Evolutionary conservation across 2,113 vertebrate species (phyloP).

Genomic region (Cryptomyrus ogoouensis): DNA sequence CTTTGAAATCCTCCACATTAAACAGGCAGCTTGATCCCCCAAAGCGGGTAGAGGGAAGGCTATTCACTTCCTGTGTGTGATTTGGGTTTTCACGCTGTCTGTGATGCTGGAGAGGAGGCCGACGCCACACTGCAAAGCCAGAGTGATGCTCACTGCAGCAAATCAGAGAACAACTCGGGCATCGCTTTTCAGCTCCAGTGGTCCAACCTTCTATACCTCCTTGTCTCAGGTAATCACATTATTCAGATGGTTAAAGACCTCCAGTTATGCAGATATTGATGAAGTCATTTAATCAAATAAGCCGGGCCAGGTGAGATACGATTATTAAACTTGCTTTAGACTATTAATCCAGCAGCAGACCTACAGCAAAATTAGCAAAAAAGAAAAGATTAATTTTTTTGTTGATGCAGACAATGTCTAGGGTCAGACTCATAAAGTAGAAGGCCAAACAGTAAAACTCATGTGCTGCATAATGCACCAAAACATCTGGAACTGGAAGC

Average conservation of each 20-base stretch:
- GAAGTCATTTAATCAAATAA: not conserved
- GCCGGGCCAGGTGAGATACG: not conserved
- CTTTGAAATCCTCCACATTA: conserved; percentile 57
- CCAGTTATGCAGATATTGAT: not conserved
- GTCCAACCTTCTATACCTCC: not conserved
- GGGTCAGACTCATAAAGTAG: not conserved
- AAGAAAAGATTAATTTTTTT: not conserved
- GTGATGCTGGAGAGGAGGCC: conserved; percentile 34
- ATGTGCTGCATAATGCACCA: not conserved
- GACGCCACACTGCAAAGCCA: not conserved
- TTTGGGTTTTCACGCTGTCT: conserved; percentile 42
- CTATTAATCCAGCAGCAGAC: not conserved
- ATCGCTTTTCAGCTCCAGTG: not conserved
- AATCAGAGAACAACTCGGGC: not conserved
- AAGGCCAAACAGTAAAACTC: not conserved
- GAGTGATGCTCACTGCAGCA: not conserved
- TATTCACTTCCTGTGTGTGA: conserved; percentile 46
- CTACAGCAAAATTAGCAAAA: not conserved
- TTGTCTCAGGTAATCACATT: not conserved
- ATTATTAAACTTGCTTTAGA: not conserved
- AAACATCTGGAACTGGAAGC: not conserved
- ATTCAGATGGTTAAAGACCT: not conserved
- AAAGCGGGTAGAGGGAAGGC: conserved; percentile 44
- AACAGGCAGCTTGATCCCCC: conserved; percentile 56
- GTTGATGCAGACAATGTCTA: not conserved